Base-by-base conservation (phyloP, 2,113 vertebrate genomes). In the Vidua chalybeata region DNA sequence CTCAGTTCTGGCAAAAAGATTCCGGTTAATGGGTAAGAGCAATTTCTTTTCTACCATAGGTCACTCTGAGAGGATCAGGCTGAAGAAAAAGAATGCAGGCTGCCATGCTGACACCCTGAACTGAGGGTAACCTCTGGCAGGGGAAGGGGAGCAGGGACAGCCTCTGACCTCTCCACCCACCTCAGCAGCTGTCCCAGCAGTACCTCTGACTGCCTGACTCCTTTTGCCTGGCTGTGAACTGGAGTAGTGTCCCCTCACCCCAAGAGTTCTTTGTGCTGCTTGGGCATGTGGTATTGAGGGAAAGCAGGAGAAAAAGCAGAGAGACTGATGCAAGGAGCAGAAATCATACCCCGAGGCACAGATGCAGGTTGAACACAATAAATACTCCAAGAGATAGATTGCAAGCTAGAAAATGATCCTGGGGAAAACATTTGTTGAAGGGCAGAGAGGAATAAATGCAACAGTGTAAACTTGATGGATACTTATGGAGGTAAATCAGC, bases 251-350 rank as follows among this genome's bases (percentile, higher is more conserved):
- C 5, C 28, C 13, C 30, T 54, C 13, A 33, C 3, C 21, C 17
- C 11, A 19, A 0, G 0, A n/a, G 7, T 0, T 1, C 35, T 61
- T 58, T n/a, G 41, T 69, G 41, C 54, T 84, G 24, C 52, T 59
- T 74, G 35, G 35, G 9, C 2, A 1, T 1, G 2, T 15, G 56
- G 9, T 37, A 35, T 33, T 39, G n/a, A 69, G 11, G 43, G 15
- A 89, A 83, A 31, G 49, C 54, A 63, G 20, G 13, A 13, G 39
- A 59, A 75, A 28, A 28, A 58, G 48, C 10, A 54, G 9, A 56
- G 48, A 72, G 43, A 52, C 21, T 3, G 2, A 48, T 41, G 72
- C 31, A 90, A 88, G 58, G 28, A 88, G 28, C 11, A 86, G n/a
- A 62, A 88, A 73, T 43, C 28, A 56, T 59, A 35, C 8, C 58